A percentile compares a stretch with the other conserved stretches of the same genome.
Evolutionary conservation across 1,140 invertebrate genomes (phyloP).

Genomic region (Arion vulgaris): DNA sequence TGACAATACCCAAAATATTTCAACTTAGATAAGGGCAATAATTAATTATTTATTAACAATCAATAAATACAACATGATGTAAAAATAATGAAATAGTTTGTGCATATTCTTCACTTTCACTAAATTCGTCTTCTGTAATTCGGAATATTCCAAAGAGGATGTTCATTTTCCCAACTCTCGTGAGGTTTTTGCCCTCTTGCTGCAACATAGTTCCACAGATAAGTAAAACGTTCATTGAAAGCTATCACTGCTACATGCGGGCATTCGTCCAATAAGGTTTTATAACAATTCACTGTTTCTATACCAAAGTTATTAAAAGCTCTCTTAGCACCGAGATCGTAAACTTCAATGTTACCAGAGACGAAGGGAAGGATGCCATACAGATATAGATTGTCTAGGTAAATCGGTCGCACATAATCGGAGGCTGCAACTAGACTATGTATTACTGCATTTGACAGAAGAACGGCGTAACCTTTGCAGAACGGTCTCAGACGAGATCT

Average conservation of each 20-base stretch:
- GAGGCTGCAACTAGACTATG: constrained; percentile 63
- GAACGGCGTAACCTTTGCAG: constrained; percentile 52
- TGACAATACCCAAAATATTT: too few species aligned
- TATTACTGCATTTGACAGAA: constrained; percentile 45
- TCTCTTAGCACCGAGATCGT: constrained; percentile 27
- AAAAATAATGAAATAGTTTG: too few species aligned
- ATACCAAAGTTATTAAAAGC: constrained; percentile 35
- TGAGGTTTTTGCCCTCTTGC: background rate
- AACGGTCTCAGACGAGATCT: constrained; percentile 47
- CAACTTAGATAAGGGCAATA: too few species aligned
- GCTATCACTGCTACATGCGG: constrained; percentile 15
- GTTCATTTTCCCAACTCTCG: background rate
- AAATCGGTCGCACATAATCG: constrained; percentile 70
- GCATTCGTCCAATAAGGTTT: background rate
- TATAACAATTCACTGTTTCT: constrained; percentile 30
- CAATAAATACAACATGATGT: too few species aligned
- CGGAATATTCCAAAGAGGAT: constrained; percentile 25
- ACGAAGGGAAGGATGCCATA: constrained; percentile 70
- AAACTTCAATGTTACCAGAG: constrained; percentile 25
- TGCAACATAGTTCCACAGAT: constrained; percentile 2
- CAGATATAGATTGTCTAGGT: constrained; percentile 76
- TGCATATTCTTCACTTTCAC: too few species aligned
- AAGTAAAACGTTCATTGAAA: constrained; percentile 18
- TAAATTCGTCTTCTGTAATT: constrained; percentile 23
- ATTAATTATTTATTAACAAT: too few species aligned